A percentile compares a stretch with the other conserved stretches of the same genome.
Evolutionary conservation across 2,797 vertebrate species (phyloP).

Genomic region (Ctenopoma kingsleyae): DNA sequence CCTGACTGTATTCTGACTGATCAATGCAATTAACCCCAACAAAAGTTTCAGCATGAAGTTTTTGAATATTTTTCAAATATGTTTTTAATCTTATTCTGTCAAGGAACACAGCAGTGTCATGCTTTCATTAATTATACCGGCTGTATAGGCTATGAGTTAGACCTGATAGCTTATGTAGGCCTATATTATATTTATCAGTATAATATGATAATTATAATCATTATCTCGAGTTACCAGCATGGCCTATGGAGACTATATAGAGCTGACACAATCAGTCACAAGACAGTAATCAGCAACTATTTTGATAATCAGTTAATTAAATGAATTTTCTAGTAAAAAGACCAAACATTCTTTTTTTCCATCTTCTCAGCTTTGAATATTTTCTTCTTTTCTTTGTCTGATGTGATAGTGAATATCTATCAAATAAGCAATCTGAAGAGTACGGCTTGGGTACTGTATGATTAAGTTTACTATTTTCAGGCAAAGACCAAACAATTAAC

Average conservation of each 20-base stretch:
- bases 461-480: neutral
- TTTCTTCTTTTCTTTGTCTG: neutral
- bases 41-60: conserved; percentile 26
- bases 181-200: neutral
- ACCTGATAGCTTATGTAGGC: neutral
- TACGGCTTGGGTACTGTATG: neutral
- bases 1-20: conserved; percentile 51
- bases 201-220: neutral
- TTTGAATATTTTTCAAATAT: conserved; percentile 25
- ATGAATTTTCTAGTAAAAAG: neutral
- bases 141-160: neutral
- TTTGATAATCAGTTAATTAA: neutral
- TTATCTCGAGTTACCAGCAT: neutral
- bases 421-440: neutral
- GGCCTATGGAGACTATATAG: neutral
- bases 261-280: neutral
- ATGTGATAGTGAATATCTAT: neutral
- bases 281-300: neutral
- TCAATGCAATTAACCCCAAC: conserved; percentile 64
- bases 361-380: neutral
- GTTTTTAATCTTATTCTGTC: conserved; percentile 22
- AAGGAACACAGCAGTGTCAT: conserved; percentile 8
- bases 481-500: conserved; percentile 7
- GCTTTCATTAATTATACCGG: conserved; percentile 26
- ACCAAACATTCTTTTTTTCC: neutral